Evolutionary conservation across 2,888 invertebrate genomes (phyloP), one percentile per base, ranked within the genome.

Genomic region (Caenorhabditis auriculariae): DNA sequence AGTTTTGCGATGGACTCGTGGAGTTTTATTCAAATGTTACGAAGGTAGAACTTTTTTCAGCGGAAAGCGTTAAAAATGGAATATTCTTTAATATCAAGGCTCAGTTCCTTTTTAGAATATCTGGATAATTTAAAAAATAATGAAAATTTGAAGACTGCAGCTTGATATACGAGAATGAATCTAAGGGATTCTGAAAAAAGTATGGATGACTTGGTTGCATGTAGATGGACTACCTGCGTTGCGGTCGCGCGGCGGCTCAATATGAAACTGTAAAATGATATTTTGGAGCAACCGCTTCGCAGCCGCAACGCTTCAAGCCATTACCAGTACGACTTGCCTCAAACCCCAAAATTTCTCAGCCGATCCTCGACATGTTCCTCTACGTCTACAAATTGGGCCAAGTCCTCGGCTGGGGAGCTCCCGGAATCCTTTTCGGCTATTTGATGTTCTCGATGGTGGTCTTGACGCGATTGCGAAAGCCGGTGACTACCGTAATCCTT

Each of bases 21-120:
- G 94, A 95, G 82, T 85, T 98, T 12, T 98, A 98, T 85, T 92
- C 93, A 61, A 94, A 96, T 82, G 88, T 95, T 23, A 91, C 91
- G 75, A 98, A 98, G 81, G 85, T 85, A 26, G 4, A 26, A 7
- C 5, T 39, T 48, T 21, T 43, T 6, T 1, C 19, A 12, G 9
- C 15, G 32, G 15, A 32, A 32, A 32, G 9, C 7, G 9, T 12
- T 32, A 15, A 32, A 32, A 32, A 15, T 32, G 9, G 32, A 32
- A 32, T 32, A 12, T 12, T 32, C 32, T 7, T 32, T 15, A 7
- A 32, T n/a, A n/a, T n/a, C n/a, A n/a, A n/a, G n/a, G n/a, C n/a
- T n/a, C n/a, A n/a, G n/a, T n/a, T n/a, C n/a, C n/a, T n/a, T n/a
- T n/a, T n/a, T n/a, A n/a, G n/a, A n/a, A n/a, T n/a, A n/a, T n/a